Evolutionary conservation across 2,888 invertebrate species (phyloP), one percentile per base, ranked within the genome.

Genomic region (Brachyopa scutellaris): DNA sequence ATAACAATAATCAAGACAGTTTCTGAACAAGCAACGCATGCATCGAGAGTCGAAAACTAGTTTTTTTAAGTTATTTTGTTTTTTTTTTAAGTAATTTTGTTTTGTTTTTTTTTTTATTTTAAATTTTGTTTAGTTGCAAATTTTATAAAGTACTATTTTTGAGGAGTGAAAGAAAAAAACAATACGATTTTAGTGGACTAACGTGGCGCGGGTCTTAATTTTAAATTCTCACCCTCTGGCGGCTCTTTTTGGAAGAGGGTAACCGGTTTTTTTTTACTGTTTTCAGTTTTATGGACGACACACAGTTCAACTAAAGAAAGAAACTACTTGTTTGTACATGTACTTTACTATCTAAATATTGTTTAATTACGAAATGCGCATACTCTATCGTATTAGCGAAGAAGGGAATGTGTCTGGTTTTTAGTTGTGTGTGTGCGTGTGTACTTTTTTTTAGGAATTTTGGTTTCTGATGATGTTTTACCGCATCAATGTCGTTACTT

Each of bases 401-500:
- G 33, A 42, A 19, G 36, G 64, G 66, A 66, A 74, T 74, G 73
- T 66, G 47, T 53, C 40, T 73, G 42, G 53, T 26, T 51, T 21
- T 7, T 70, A n/a, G n/a, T n/a, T n/a, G n/a, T 62, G n/a, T 67
- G 33, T 66, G 59, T 62, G 31, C 19, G 26, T 23, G 62, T 62
- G 59, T 55, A 11, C 23, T 49, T 57, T 49, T 53, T 53, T n/a
- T 9, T 49, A 3, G 42, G 13, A 15, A 31, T 29, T 21, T 36
- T 42, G 15, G 15, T 53, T 64, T 70, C 9, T 36, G 57, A 45
- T 76, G 70, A 51, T 87, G 88, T 88, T 88, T 87, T 88, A 88
- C 86, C 88, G 87, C 85, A 90, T 87, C 85, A 90, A 85, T 40
- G 88, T 87, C 62, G 88, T 89, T 70, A 88, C 86, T 86, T 90